Base-by-base conservation (phyloP, 2,113 vertebrate genomes). In the Spermophilus dauricus region DNA sequence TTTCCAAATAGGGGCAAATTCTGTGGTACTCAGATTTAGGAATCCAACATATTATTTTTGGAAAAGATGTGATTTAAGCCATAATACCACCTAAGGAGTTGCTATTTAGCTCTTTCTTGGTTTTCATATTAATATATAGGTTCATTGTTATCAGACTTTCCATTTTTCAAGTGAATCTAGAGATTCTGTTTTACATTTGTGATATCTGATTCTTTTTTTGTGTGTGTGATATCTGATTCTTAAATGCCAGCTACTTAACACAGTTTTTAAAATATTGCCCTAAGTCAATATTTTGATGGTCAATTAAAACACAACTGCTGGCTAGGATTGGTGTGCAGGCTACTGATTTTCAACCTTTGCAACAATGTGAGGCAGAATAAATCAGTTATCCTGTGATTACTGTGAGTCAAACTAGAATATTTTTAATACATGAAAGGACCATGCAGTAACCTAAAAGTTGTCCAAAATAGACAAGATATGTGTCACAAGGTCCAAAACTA, bases 251-350 rank as follows among this genome's bases (percentile, higher is more conserved):
- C 13, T 78, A n/a, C 11, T 48, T 32, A 61, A 1, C 1, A 77
- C 56, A 56, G 14, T 16, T 7, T 45, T 72, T 18, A 58, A 91
- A 88, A 17, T 2, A 20, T 63, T 69, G 3, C 0, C 13, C 65
- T n/a, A 86, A 76, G 17, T 3, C 13, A 77, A 28, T 77, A 39
- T 72, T 72, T 89, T 86, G 28, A 48, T 72, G 16, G 17, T 1
- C 16, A 32, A 24, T 83, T 5, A 28, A 89, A 92, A 72, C 10
- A 69, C 26, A 92, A 34, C 30, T 73, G 10, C 34, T 53, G 37
- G 1, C 14, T 53, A 30, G 4, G 1, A 37, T 56, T 78, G 5
- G 0, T 58, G 78, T 70, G 8, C 20, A 39, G 24, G 0, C 32
- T 63, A 56, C 32, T 72, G 53, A 87, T 58, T 89, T 76, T 67